Evolutionary conservation across 2,888 invertebrate genomes (phyloP).

Genomic region (Platycnemis pennipes): DNA sequence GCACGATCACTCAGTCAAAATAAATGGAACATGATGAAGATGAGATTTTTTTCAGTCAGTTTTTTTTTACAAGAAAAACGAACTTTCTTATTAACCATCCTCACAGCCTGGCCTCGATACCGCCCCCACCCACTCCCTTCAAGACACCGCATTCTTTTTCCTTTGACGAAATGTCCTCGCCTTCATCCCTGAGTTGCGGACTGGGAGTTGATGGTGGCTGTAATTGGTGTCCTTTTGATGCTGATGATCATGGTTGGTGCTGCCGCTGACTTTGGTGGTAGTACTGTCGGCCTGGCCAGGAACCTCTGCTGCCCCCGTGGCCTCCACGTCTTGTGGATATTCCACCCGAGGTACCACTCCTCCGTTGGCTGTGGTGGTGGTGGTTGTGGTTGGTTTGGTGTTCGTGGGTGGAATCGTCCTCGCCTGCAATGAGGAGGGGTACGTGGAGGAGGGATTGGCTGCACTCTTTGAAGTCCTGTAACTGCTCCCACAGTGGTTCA

Average conservation of each 20-base stretch:
- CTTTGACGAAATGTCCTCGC: slow-evolving; percentile 66
- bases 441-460: slow-evolving; percentile 66
- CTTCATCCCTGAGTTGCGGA: slow-evolving; percentile 68
- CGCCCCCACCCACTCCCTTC: slow-evolving; percentile 54
- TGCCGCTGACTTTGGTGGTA: slow-evolving; percentile 63
- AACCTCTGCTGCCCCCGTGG: slow-evolving; percentile 59
- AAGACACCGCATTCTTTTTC: slow-evolving; percentile 65
- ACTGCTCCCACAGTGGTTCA: slow-evolving; percentile 60
- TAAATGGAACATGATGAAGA: slow-evolving; percentile 61
- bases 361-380: slow-evolving; percentile 56
- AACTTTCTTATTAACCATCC: slow-evolving; percentile 45
- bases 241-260: slow-evolving; percentile 54
- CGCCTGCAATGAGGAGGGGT: slow-evolving; percentile 67
- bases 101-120: slow-evolving; percentile 60
- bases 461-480: slow-evolving; percentile 66
- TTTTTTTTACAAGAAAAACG: slow-evolving; percentile 54
- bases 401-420: slow-evolving; percentile 62
- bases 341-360: slow-evolving; percentile 60
- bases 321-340: slow-evolving; percentile 55
- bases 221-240: slow-evolving; percentile 61
- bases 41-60: neutral
- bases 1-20: slow-evolving; percentile 60
- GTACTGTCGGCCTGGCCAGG: slow-evolving; percentile 64
- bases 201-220: slow-evolving; percentile 61
- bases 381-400: slow-evolving; percentile 58